phyloP scores from a whole-genome alignment of 2,888 invertebrate genomes.

The Tinea trinotella region DNA sequence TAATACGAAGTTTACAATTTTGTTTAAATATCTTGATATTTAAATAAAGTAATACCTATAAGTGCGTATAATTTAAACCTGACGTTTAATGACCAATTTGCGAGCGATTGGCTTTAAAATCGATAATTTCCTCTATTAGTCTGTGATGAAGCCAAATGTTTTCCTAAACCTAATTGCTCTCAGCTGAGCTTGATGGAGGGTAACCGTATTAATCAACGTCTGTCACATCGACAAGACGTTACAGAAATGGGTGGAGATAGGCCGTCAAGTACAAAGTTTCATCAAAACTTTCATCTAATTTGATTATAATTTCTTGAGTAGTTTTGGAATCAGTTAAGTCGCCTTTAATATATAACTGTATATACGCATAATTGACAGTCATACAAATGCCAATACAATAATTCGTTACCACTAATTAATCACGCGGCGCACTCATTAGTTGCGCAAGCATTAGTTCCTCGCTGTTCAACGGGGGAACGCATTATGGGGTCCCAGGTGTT shows the following conservation, averaged over 20 bases:
- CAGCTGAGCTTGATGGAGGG: slow-evolving; percentile 5
- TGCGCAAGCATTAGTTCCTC: no score
- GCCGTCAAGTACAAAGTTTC: neutral
- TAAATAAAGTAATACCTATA: no score
- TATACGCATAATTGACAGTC: no score
- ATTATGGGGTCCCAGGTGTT: no score
- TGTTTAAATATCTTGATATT: no score
- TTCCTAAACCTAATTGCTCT: slow-evolving; percentile 10
- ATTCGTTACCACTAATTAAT: no score
- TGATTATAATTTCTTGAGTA: slow-evolving; percentile 1
- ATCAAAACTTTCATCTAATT: neutral
- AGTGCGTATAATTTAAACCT: no score
- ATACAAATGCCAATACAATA: no score
- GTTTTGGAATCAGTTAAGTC: neutral
- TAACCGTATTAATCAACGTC: slow-evolving; percentile 14
- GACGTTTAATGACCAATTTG: neutral
- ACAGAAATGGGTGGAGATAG: neutral
- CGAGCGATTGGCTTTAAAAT: neutral
- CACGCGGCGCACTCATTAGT: no score
- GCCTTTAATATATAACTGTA: no score
- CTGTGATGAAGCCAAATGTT: slow-evolving; percentile 12
- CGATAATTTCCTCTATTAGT: slow-evolving; percentile 4
- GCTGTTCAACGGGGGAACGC: no score
- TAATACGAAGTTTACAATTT: no score
- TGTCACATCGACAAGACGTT: slow-evolving; percentile 3